Evolutionary conservation across 1,140 invertebrate species (phyloP), one percentile per base, ranked within the genome.

Genomic region (Metaphire vulgaris): DNA sequence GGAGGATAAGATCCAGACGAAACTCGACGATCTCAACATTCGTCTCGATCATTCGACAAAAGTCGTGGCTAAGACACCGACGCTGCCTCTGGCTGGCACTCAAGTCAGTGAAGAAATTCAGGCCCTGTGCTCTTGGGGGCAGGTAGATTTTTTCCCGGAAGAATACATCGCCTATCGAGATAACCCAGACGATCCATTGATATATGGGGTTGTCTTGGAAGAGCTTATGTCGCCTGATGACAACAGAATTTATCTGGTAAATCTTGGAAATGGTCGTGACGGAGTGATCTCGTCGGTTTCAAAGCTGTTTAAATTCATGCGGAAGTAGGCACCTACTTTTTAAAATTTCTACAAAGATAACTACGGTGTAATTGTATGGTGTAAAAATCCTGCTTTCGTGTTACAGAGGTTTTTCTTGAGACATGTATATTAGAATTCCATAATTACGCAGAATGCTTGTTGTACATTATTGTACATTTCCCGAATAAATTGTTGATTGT

Each of bases 11-110:
- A 79, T 79, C 26, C 66, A 67, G 31, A 33, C 33, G 32, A 70
- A 69, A 16, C 68, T 79, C 16, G 78, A 79, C 31, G 56, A 69
- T 2, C 41, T 79, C 16, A 77, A 77, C 73, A 72, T 79, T 30
- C 77, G 77, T 2, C 78, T 33, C 2, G 78, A 79, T 66, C 76
- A 76, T 26, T 74, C 77, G n/a, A 26, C 56, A 21, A 26, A 78
- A 34, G 30, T 72, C 21, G 30, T 64, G 21, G 72, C 41, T 6
- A 56, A 21, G 21, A 21, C 41, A 12, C 41, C 41, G 21, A 56
- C 41, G 41, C 6, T 56, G 41, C 41, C 41, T 12, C 21, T 56
- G 41, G 41, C 41, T 21, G 41, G 41, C 41, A 56, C 6, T 21
- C 41, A 6, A 56, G 41, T 56, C 21, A 21, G 21, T 56, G 41